Evolutionary conservation across 2,888 invertebrate species (phyloP).

Genomic region (Cheilosia urbana): DNA sequence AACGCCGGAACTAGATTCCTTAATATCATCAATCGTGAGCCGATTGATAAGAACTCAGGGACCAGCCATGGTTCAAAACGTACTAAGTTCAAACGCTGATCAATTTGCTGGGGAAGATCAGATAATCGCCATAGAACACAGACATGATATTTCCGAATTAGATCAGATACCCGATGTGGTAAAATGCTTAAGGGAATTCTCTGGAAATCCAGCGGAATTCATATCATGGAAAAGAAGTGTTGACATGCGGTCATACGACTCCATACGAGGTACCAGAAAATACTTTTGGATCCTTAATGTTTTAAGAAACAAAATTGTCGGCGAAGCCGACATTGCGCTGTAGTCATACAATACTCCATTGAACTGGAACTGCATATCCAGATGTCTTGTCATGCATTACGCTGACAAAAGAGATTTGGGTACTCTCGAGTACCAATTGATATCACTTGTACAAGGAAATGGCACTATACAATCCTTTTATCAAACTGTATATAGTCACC

Average conservation of each 20-base stretch:
- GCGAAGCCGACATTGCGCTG: conserved; percentile 26
- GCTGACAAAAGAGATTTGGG: conserved; percentile 38
- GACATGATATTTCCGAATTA: conserved; percentile 16
- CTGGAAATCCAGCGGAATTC: conserved; percentile 43
- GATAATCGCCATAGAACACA: neutral
- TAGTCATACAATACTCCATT: conserved; percentile 58
- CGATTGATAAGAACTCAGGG: conserved; percentile 1
- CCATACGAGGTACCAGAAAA: conserved; percentile 30
- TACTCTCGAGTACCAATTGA: conserved; percentile 35
- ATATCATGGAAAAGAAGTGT: conserved; percentile 53
- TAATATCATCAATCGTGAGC: conserved; percentile 10
- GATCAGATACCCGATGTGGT: conserved; percentile 62
- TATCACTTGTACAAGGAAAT: conserved; percentile 15
- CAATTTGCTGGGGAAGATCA: neutral
- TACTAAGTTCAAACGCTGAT: conserved; percentile 1
- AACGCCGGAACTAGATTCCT: conserved; percentile 18
- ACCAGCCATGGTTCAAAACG: conserved; percentile 5
- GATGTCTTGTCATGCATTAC: conserved; percentile 30
- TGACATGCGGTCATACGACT: conserved; percentile 44
- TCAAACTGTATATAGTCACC: conserved; percentile 24
- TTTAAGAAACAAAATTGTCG: conserved; percentile 47
- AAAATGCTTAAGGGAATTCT: conserved; percentile 37
- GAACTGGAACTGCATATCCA: conserved; percentile 39
- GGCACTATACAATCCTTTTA: conserved; percentile 10
- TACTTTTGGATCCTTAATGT: conserved; percentile 44